phyloP scores from a whole-genome alignment of 2,113 vertebrate genomes.

The Australoheros scitulus region DNA sequence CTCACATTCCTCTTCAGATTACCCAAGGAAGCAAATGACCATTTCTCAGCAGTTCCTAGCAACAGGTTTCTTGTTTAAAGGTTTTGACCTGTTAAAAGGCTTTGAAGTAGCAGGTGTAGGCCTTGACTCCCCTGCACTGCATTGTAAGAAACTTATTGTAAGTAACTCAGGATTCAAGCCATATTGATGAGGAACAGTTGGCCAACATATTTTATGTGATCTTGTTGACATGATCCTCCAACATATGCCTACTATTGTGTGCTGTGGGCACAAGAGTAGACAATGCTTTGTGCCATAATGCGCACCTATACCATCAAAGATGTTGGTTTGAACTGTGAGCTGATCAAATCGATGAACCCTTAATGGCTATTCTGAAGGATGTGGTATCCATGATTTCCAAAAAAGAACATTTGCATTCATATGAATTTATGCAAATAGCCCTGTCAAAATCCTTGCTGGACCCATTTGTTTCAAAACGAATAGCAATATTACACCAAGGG shows the following conservation, averaged over 20 bases:
- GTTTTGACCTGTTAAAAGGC: not conserved
- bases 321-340: not conserved
- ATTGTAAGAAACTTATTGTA: not conserved
- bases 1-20: constrained; percentile 1
- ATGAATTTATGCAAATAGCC: not conserved
- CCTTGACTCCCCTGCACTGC: not conserved
- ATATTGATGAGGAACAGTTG: not conserved
- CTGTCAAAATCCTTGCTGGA: constrained; percentile 2
- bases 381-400: not conserved
- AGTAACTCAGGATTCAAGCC: not conserved
- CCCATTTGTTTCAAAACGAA: constrained; percentile 14
- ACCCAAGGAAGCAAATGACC: not conserved
- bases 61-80: not conserved
- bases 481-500: not conserved
- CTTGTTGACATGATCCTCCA: not conserved
- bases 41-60: constrained; percentile 1
- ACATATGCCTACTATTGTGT: not conserved
- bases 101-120: not conserved
- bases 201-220: not conserved
- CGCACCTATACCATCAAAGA: no score
- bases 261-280: no score
- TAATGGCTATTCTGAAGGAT: not conserved
- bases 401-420: not conserved
- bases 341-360: not conserved
- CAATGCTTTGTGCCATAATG: no score